phyloP scores from a whole-genome alignment of 2,888 invertebrate genomes.

The Chrysomela aeneicollis region DNA sequence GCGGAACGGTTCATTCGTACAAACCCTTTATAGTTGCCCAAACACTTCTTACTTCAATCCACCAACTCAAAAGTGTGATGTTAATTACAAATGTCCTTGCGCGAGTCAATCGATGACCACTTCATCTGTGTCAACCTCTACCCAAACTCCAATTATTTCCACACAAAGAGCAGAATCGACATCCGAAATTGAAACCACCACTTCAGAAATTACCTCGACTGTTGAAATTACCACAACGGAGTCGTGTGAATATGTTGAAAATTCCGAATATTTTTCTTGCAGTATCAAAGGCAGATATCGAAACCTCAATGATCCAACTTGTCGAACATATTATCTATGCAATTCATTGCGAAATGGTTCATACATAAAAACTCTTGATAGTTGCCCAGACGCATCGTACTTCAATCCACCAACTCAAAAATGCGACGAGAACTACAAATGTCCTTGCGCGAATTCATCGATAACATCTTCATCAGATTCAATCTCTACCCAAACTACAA shows the following conservation, averaged over 20 bases:
- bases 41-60: conserved; percentile 58
- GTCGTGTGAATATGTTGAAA: background rate
- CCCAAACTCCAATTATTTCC: no score
- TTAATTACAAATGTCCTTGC: conserved; percentile 57
- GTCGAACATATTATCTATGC: conserved; percentile 47
- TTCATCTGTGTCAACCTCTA: background rate
- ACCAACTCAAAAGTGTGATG: conserved; percentile 55
- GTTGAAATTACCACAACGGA: background rate
- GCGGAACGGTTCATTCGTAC: conserved; percentile 52
- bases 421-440: conserved; percentile 61
- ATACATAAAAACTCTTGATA: conserved; percentile 49
- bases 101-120: background rate
- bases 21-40: conserved; percentile 45
- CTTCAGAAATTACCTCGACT: background rate
- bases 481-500: background rate
- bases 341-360: conserved; percentile 49
- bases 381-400: conserved; percentile 35
- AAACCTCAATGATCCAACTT: conserved; percentile 55
- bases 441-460: conserved; percentile 40
- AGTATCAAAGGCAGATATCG: conserved; percentile 60
- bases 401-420: conserved; percentile 57
- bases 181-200: background rate
- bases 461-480: background rate
- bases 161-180: background rate
- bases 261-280: conserved; percentile 36